These are phyloP conservation scores for Conus betulinus DNA, from an alignment of 1,140 invertebrate genomes.

Conservation along the genomic window DNA sequence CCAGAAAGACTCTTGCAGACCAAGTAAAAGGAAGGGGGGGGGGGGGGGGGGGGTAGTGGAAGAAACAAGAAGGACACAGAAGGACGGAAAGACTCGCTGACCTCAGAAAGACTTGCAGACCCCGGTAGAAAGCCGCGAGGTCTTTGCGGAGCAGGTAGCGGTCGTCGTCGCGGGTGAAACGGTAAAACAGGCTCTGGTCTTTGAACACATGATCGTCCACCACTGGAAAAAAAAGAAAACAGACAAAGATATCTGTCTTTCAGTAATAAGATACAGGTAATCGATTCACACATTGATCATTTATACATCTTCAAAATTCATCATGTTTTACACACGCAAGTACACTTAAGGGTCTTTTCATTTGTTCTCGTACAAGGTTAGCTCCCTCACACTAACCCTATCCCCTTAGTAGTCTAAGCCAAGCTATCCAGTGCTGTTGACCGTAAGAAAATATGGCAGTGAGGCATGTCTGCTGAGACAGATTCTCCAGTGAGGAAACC, in stretches of 20 bases:
- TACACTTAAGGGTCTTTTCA: too few species aligned
- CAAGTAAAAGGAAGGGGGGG: neutral
- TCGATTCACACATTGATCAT: neutral
- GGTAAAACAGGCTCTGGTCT: conserved; percentile 68
- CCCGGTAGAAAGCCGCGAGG: conserved; percentile 60
- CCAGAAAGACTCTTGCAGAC: neutral
- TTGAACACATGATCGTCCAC: conserved; percentile 70
- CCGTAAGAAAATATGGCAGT: too few species aligned
- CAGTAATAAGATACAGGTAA: neutral
- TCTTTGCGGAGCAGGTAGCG: conserved; percentile 56
- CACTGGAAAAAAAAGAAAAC: conserved; percentile 46
- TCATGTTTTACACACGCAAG: too few species aligned
- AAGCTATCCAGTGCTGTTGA: too few species aligned
- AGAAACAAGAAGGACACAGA: neutral
- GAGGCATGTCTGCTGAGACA: too few species aligned
- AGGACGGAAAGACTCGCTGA: conserved; percentile 31
- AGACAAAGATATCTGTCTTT: neutral
- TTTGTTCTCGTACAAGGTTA: too few species aligned
- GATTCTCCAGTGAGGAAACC: too few species aligned
- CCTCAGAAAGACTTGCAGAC: conserved; percentile 56
- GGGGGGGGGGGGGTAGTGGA: too few species aligned
- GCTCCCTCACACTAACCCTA: too few species aligned
- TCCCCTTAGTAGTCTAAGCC: too few species aligned
- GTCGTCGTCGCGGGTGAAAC: conserved; percentile 68
- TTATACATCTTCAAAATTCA: too few species aligned